Percentiles rank a stretch among this genome's conserved stretches.
Evolutionary conservation across 2,113 vertebrate genomes (phyloP).

Genomic region (Apteryx mantelli): DNA sequence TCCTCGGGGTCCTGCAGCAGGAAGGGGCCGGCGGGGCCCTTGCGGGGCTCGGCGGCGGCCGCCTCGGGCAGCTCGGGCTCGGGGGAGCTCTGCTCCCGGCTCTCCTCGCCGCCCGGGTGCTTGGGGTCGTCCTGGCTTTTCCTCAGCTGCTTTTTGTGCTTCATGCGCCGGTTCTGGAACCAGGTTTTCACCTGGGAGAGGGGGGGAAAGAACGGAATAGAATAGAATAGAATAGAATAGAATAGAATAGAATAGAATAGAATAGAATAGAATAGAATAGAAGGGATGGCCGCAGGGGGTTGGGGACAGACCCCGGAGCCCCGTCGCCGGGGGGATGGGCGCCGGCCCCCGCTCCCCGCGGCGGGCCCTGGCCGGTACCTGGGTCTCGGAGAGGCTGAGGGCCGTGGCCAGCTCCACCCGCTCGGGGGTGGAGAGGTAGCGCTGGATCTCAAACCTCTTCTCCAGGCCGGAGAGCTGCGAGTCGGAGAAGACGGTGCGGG

Average conservation of each 20-base stretch:
- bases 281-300: too few relatives aligned
- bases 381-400: conserved; percentile 97
- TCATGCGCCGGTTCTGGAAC: conserved; percentile 96
- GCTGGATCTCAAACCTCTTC: conserved; percentile 95
- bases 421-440: conserved; percentile 96
- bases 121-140: conserved; percentile 95
- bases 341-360: neutral
- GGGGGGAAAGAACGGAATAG: neutral
- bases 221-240: neutral
- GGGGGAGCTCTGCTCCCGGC: conserved; percentile 80
- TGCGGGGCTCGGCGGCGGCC: conserved; percentile 59
- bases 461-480: conserved; percentile 96
- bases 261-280: too few relatives aligned
- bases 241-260: neutral
- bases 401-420: conserved; percentile 95
- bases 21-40: conserved; percentile 73
- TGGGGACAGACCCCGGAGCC: too few relatives aligned
- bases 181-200: conserved; percentile 89
- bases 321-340: too few relatives aligned
- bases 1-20: conserved; percentile 88
- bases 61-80: conserved; percentile 78
- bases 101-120: conserved; percentile 75
- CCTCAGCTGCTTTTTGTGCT: conserved; percentile 95
- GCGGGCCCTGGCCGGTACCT: conserved; percentile 76
- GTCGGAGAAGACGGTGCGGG: conserved; percentile 96